Base-by-base conservation (phyloP, 2,888 invertebrate genomes). In the Pycnomerus fuliginosus region DNA sequence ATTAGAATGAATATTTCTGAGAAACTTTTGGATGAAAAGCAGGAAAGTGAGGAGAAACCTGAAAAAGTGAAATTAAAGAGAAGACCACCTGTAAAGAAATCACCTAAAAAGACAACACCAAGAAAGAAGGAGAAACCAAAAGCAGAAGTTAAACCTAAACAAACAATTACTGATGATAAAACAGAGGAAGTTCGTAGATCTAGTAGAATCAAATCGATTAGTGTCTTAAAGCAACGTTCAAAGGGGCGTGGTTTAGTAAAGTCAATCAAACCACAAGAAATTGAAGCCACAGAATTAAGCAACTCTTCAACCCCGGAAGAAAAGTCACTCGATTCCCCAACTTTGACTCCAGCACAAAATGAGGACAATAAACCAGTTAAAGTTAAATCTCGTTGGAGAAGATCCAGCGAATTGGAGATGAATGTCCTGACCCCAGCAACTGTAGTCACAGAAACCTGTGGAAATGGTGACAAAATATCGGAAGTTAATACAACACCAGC, bases 301-400 rank as follows among this genome's bases (percentile, higher is more conserved):
- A 36, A 25, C 11, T 24, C n/a, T 33, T 56, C 55, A 11, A 71
- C 44, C 17, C 52, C 49, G 3, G 62, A 62, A 25, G 44, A 44
- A 14, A 44, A 34, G 14, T 24, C 30, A 3, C 28, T 27, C 23
- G 44, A 44, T 31, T 41, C 75, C 35, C 74, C 27, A 4, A 16
- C 10, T 74, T 8, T 56, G 58, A n/a, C 44, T 32, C 17, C 37
- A 15, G 50, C 43, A 37, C 72, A 73, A 13, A 72, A 78, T 23
- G 71, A 74, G 33, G 75, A 75, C 35, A 76, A 76, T 38, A 85
- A 84, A 73, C 87, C 86, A 1, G 85, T 87, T 0, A 87, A 87
- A 73, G 86, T 88, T 0, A 88, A 88, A 64, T 87, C 87, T 7
- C 76, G 87, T 7, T 88, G 87, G 87, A 72, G 87, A 44, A 73